A percentile compares a stretch with the other conserved stretches of the same genome.
phyloP scores from a whole-genome alignment of 2,113 vertebrate genomes.

The Balaeniceps rex region DNA sequence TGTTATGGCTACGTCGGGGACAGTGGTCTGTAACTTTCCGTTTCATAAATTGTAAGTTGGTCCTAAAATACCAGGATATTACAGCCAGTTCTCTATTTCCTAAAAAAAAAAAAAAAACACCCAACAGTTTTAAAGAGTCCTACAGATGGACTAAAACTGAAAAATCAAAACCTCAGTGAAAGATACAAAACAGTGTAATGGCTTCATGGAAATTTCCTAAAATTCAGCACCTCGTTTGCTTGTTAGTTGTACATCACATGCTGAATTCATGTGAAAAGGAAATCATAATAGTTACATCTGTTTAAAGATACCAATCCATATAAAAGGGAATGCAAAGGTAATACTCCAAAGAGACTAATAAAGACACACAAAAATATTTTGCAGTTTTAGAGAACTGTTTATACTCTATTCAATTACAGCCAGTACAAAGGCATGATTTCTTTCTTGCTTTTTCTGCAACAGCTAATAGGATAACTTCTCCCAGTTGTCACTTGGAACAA shows the following conservation, averaged over 20 bases:
- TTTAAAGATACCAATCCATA: constrained; percentile 47
- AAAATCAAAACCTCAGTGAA: constrained; percentile 9
- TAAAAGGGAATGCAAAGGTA: constrained; percentile 59
- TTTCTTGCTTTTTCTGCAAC: constrained; percentile 16
- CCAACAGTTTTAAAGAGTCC: neutral
- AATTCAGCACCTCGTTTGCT: constrained; percentile 29
- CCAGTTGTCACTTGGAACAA: constrained; percentile 50
- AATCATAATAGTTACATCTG: constrained; percentile 50
- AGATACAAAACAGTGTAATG: neutral
- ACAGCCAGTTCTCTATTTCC: neutral
- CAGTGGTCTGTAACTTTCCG: neutral
- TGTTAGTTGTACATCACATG: constrained; percentile 43
- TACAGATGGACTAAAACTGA: neutral
- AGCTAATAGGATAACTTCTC: constrained; percentile 56
- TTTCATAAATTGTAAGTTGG: neutral
- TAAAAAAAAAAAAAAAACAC: neutral
- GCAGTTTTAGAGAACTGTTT: constrained; percentile 45
- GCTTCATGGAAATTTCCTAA: constrained; percentile 36
- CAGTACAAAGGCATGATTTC: constrained; percentile 52
- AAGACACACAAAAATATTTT: constrained; percentile 65
- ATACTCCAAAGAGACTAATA: constrained; percentile 55
- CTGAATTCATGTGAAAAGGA: constrained; percentile 52
- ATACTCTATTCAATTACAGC: constrained; percentile 32
- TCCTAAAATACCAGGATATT: neutral
- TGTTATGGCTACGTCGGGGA: neutral